Conservation (phyloP, 2,113 vertebrate species). For the Columba livia region DNA sequence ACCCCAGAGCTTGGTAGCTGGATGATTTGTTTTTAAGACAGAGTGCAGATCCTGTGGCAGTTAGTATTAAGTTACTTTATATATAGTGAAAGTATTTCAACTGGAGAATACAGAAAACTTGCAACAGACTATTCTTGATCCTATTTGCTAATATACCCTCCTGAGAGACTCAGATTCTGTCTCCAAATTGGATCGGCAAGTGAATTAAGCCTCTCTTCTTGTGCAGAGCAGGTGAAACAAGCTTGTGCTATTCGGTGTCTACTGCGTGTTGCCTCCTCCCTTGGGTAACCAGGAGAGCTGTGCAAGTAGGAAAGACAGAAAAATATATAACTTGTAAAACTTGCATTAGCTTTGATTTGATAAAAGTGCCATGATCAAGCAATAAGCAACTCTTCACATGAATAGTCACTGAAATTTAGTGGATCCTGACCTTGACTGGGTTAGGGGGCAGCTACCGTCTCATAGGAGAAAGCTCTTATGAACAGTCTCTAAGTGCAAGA, state of each 20-base stretch:
- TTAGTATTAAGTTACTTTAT: background rate
- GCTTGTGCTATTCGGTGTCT: background rate
- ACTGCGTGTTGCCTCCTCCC: background rate
- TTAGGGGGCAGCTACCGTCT: background rate
- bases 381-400: background rate
- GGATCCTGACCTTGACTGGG: background rate
- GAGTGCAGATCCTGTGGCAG: background rate
- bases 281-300: background rate
- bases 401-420: background rate
- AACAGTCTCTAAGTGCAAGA: background rate
- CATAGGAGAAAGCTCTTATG: background rate
- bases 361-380: background rate
- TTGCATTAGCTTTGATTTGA: background rate
- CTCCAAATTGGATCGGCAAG: background rate
- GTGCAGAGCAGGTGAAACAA: background rate
- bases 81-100: background rate
- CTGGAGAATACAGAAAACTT: background rate
- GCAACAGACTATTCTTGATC: background rate
- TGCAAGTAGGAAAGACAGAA: background rate
- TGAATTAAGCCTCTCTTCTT: background rate
- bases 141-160: background rate
- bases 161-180: background rate
- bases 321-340: background rate
- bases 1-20: background rate
- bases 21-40: background rate